Base-by-base conservation (phyloP, 2,888 invertebrate genomes). In the Clivina fossor region DNA sequence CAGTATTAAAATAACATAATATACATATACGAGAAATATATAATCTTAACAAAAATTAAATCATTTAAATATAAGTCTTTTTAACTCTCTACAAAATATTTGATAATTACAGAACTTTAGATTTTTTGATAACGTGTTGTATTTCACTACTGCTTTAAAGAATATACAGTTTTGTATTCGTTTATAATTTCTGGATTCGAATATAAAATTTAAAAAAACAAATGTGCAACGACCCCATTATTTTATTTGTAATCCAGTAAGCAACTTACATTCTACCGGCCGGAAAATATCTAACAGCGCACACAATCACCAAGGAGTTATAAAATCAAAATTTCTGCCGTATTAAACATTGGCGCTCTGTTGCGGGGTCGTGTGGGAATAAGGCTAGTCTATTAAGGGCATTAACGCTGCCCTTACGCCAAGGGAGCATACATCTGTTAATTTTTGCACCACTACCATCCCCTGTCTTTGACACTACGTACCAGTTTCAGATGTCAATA, bases 401-500 rank as follows among this genome's bases (percentile, higher is more conserved):
- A 71, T 72, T 72, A 73, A 71, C 73, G 70, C 72, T 72, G 72
- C 72, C 73, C 73, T 71, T 70, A 64, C 69, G 71, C 53, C 55
- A 49, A 58, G 58, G 58, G 58, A 58, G 30, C 41, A 53, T 73
- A 71, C 74, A 74, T 74, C 74, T 74, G 74, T 74, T 74, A 74
- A 74, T 74, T 74, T 72, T 72, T 74, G 72, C 72, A 69, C 72
- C 72, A 72, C 66, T 26, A 44, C n/a, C n/a, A n/a, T n/a, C 18
- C 49, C 28, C 11, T 41, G 51, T 35, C 50, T 50, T 53, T 53
- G 53, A 44, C 44, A 44, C 53, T n/a, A n/a, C 44, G 44, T 53
- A 44, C 33, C 53, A 53, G 22, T 26, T 37, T 44, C 53, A 35
- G 53, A 53, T 53, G 53, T 35, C 53, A 53, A 53, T 53, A 53